Conservation (phyloP, 1,140 invertebrate species). For the Asobara japonica region DNA sequence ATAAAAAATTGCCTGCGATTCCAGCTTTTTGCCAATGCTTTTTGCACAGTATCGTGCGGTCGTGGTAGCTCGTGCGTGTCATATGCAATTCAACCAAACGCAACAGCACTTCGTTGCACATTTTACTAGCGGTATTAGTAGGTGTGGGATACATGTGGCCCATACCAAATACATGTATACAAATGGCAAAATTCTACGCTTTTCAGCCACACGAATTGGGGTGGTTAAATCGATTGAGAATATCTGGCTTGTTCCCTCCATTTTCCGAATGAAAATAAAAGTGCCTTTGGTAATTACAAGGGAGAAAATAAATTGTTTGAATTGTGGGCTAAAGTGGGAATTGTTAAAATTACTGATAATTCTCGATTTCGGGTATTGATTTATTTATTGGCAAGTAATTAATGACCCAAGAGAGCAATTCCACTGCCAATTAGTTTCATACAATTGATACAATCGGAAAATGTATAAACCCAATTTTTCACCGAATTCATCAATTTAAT, state of each 20-base stretch:
- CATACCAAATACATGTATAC: neutral
- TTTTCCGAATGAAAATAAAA: neutral
- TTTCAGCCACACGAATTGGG: neutral
- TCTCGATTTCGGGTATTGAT: slow-evolving; percentile 4
- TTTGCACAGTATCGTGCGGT: neutral
- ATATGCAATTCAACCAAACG: slow-evolving; percentile 7
- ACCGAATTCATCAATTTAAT: too few relatives aligned
- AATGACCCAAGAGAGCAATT: neutral
- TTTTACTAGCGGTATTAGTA: neutral
- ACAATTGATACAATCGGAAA: neutral
- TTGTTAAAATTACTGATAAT: neutral
- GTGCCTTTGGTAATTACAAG: neutral
- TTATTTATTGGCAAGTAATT: slow-evolving; percentile 13
- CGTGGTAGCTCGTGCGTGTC: neutral
- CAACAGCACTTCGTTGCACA: neutral
- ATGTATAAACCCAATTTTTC: neutral
- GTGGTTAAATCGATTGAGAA: neutral
- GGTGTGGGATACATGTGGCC: neutral
- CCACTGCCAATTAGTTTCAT: neutral
- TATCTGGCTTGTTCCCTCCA: neutral
- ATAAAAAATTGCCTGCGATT: too few relatives aligned
- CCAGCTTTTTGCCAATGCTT: neutral
- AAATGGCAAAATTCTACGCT: neutral
- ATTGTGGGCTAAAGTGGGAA: neutral
- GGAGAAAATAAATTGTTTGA: neutral